These are phyloP conservation scores for Agrilus cyanescens DNA, from an alignment of 2,888 invertebrate genomes.

Conservation along the genomic window DNA sequence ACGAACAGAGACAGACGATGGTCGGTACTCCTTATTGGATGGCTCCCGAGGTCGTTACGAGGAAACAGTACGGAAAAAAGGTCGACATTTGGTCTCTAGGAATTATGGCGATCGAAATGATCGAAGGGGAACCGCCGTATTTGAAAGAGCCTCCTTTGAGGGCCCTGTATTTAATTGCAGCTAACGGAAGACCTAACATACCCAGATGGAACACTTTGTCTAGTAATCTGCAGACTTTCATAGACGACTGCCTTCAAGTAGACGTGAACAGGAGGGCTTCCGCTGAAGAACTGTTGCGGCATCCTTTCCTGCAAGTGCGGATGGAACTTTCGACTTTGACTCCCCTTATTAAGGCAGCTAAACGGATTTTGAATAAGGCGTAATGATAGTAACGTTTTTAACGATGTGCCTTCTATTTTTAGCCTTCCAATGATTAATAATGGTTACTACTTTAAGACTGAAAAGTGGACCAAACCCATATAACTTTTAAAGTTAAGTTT, in stretches of 20 bases:
- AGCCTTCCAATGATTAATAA: too few relatives aligned
- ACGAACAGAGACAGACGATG: constrained; percentile 93
- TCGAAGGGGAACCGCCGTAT: constrained; percentile 95
- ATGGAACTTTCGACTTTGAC: constrained; percentile 71
- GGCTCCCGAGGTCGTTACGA: constrained; percentile 89
- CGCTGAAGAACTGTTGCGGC: constrained; percentile 64
- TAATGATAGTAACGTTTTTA: constrained; percentile 10
- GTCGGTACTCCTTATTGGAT: constrained; percentile 99
- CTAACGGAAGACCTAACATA: constrained; percentile 86
- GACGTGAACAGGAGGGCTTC: constrained; percentile 68
- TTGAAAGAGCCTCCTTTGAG: constrained; percentile 86
- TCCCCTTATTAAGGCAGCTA: constrained; percentile 85
- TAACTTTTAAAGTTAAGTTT: too few relatives aligned
- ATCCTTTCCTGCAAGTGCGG: constrained; percentile 67
- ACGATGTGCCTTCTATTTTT: too few relatives aligned
- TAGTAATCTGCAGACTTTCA: constrained; percentile 63
- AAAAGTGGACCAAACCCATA: too few relatives aligned
- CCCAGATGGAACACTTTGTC: constrained; percentile 72
- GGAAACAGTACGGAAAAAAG: constrained; percentile 82
- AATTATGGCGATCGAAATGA: constrained; percentile 98
- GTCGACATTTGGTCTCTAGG: constrained; percentile 90
- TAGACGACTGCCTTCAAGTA: constrained; percentile 80
- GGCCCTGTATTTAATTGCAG: constrained; percentile 90
- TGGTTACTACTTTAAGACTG: too few relatives aligned
- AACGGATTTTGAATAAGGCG: constrained; percentile 63